Conservation (phyloP, 1,140 invertebrate species). For the Philopotamus ludificatus region DNA sequence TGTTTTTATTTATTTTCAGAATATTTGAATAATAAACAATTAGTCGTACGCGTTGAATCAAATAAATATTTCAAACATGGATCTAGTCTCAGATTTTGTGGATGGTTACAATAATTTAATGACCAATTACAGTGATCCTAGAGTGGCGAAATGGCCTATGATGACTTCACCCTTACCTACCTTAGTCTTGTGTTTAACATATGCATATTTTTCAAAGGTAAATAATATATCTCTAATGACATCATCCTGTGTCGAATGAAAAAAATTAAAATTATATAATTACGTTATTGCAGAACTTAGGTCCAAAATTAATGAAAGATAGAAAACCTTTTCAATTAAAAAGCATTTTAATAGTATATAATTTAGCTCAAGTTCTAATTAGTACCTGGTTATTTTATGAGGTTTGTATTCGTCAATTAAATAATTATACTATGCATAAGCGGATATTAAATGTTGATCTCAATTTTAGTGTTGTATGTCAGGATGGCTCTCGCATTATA, state of each 20-base stretch:
- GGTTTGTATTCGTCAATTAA: conserved; percentile 59
- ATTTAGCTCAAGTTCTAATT: conserved; percentile 82
- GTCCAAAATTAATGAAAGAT: conserved; percentile 86
- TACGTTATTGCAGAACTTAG: conserved; percentile 63
- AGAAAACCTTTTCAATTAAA: conserved; percentile 83
- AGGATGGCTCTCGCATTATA: conserved; percentile 77
- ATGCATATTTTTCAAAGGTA: conserved; percentile 77
- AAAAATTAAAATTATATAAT: no score
- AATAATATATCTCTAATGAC: conserved; percentile 42
- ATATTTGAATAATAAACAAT: not conserved
- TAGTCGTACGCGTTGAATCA: not conserved
- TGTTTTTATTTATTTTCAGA: not conserved
- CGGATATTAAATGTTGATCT: conserved; percentile 29
- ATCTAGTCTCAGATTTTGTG: conserved; percentile 47
- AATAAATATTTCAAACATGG: conserved; percentile 24
- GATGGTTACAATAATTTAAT: conserved; percentile 63
- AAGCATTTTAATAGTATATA: conserved; percentile 79
- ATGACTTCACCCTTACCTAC: conserved; percentile 85
- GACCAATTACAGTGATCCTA: conserved; percentile 74
- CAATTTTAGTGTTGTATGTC: conserved; percentile 60
- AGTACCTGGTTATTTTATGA: conserved; percentile 82
- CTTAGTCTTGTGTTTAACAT: conserved; percentile 71
- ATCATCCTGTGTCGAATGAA: no score
- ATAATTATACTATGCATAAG: no score
- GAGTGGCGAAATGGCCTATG: conserved; percentile 79